A percentile compares a stretch with the other conserved stretches of the same genome.
These are phyloP conservation scores for Anseranas semipalmata DNA, from an alignment of 2,113 vertebrate genomes.

Conservation along the genomic window DNA sequence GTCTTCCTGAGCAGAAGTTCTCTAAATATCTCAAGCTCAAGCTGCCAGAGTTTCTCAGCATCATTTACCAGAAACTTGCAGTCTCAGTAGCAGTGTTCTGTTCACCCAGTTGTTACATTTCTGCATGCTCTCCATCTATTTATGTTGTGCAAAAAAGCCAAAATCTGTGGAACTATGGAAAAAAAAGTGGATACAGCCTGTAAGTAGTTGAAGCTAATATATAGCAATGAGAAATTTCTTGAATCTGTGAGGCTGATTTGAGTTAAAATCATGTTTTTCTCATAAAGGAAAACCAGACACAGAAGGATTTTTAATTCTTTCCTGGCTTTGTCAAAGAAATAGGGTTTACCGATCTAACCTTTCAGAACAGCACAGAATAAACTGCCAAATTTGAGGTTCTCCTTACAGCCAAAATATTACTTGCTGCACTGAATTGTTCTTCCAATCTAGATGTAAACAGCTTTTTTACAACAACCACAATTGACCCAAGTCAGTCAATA, in stretches of 20 bases:
- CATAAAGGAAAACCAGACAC: not conserved
- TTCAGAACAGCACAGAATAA: not conserved
- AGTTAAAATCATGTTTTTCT: not conserved
- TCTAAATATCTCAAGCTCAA: not conserved
- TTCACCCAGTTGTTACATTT: not conserved
- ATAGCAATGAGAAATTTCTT: not conserved
- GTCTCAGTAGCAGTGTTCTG: not conserved
- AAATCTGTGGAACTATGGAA: not conserved
- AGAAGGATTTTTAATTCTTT: not conserved
- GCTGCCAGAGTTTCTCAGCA: not conserved
- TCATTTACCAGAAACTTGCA: not conserved
- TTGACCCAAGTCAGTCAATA: not conserved
- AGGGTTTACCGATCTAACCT: not conserved
- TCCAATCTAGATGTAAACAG: not conserved
- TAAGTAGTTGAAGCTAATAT: not conserved
- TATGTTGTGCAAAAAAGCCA: not conserved
- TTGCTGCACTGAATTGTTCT: not conserved
- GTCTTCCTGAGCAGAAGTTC: not conserved
- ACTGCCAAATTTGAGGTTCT: not conserved
- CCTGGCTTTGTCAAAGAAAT: not conserved
- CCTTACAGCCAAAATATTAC: not conserved
- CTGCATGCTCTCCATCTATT: not conserved
- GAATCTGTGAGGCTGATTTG: not conserved
- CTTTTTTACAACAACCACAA: not conserved
- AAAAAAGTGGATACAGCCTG: not conserved